Base-by-base conservation (phyloP, 2,888 invertebrate genomes). In the Clusia tigrina region DNA sequence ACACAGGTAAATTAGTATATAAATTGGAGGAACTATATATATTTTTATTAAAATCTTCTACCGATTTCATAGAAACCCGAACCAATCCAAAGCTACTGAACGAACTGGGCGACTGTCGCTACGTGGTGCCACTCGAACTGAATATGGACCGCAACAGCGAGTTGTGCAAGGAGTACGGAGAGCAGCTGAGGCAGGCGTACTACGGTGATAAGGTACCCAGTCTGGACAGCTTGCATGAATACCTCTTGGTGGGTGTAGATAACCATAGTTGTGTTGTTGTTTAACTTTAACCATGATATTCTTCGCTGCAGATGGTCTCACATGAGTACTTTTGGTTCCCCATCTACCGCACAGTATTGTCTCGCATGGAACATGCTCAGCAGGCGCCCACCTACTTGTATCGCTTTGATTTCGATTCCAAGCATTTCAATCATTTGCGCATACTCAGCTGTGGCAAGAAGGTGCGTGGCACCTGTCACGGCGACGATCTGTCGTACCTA, bases 301-400 rank as follows among this genome's bases (percentile, higher is more conserved):
- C 6, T 26, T 25, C 12, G 55, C 67, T 70, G 3, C 67, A 83
- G 82, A 77, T 84, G 76, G 77, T 83, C 12, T 81, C 83, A 2
- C 83, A 83, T 64, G 82, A 82, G 69, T 77, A 78, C 57, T 84
- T 84, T 70, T 83, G 82, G 82, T 83, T 83, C 66, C 82, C 82
- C 26, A 78, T 82, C n/a, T 80, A 81, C 68, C 81, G 84, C 26
- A 77, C 81, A 64, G 72, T 83, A 67, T 72, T 80, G 67, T 79
- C 80, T 22, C 80, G 84, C 56, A 60, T 78, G 62, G 72, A 76
- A 59, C 71, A 80, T 65, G 78, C 78, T 22, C 58, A 68, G n/a
- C 61, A 64, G 24, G 80, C 78, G 15, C 79, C 82, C 68, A 83
- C 83, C 59, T 84, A 81, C 71, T 58, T 84, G 53, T 83, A 83